Evolutionary conservation across 2,113 vertebrate genomes (phyloP), one percentile per base, ranked within the genome.

Genomic region (Gavialis gangeticus): DNA sequence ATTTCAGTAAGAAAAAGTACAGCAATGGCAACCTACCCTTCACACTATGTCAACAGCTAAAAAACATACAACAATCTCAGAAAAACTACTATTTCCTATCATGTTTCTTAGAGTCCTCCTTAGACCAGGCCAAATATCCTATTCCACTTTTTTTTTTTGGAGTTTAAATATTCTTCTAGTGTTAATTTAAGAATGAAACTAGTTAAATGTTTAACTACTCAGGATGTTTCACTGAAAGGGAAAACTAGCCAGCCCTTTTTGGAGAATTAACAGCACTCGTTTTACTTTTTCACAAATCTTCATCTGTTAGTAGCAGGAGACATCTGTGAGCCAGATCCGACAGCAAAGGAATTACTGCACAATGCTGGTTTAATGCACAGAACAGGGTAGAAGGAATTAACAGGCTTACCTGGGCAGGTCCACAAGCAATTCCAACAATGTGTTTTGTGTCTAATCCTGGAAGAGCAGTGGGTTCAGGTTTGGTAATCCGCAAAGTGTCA

Each of bases 371-470:
- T 34, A 54, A 59, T 1, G 14, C 8, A 4, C 9, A 34, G 2
- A 83, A 17, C 7, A 25, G 90, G 30, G 5, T 18, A 81, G 90
- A 46, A 46, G 1, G 14, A 27, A 62, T 4, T 79, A 69, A 77
- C 2, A 54, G 71, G 60, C 80, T 85, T 97, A 99, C 99, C 98
- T 99, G 99, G 79, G 99, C 99, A 16, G 99, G 99, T 4, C 99
- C 99, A 90, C 99, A 99, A 84, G 99, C 98, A 93, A 99, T 99
- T 67, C 99, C 99, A 94, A 99, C 98, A 0, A 99, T 99, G 92
- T 99, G 99, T 87, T 99, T 99, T 55, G 98, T 98, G 94, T 99
- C 99, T 86, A 99, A 98, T 11, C 99, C 99, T 0, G 99, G 99
- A 27, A 99, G 98, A 2, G 99, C 99, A 79, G 99, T 91, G 0